phyloP scores from a whole-genome alignment of 2,113 vertebrate genomes.

The Lagopus leucura region DNA sequence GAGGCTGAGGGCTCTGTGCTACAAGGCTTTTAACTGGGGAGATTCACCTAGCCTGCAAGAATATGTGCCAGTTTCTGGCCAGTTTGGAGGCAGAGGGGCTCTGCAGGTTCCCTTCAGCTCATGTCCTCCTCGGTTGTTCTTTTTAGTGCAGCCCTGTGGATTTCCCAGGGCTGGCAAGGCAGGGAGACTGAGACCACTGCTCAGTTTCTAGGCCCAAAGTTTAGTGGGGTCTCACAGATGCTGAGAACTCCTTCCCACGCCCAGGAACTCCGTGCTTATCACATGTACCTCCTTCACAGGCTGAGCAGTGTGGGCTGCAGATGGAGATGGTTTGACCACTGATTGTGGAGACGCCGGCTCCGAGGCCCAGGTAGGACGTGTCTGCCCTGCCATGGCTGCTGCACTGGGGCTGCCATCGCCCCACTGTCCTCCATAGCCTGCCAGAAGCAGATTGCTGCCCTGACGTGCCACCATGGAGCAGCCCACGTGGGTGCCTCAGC shows the following conservation, averaged over 20 bases:
- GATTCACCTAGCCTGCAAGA: neutral
- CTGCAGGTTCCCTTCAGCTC: no score
- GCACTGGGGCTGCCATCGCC: neutral
- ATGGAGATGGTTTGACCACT: neutral
- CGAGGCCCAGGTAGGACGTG: neutral
- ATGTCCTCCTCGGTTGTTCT: no score
- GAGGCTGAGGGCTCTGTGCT: neutral
- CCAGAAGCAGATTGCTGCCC: neutral
- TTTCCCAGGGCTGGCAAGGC: rapidly evolving
- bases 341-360: rapidly evolving
- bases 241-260: rapidly evolving
- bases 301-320: rapidly evolving
- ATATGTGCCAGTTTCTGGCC: no score
- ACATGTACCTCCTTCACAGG: neutral
- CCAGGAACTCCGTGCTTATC: rapidly evolving
- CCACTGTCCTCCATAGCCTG: neutral
- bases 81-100: neutral
- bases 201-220: neutral
- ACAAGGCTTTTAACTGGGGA: neutral
- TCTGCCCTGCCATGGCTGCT: neutral
- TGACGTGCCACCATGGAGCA: constrained; percentile 76
- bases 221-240: rapidly evolving
- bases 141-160: rapidly evolving
- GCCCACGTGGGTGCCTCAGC: constrained; percentile 75
- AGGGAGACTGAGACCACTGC: neutral